These are phyloP conservation scores for Pachycephala philippinensis DNA, from an alignment of 2,113 vertebrate genomes.

Conservation along the genomic window DNA sequence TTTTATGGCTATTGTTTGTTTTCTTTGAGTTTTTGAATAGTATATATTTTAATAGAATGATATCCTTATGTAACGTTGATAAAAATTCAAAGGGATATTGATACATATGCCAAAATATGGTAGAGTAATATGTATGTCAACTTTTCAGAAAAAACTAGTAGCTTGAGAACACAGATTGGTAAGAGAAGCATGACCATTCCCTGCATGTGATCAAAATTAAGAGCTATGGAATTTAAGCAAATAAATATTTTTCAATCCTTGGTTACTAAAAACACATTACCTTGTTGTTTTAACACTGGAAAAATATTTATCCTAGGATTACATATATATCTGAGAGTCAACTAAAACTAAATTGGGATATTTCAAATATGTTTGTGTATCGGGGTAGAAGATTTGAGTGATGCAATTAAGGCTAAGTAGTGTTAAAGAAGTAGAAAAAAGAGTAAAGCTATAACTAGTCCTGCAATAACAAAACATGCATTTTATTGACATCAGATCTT, in stretches of 20 bases:
- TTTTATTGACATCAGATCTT: neutral
- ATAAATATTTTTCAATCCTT: neutral
- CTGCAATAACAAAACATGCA: neutral
- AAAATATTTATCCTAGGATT: neutral
- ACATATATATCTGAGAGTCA: neutral
- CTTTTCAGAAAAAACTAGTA: neutral
- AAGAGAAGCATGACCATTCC: neutral
- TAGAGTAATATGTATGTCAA: neutral
- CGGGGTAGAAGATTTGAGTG: neutral
- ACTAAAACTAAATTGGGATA: neutral
- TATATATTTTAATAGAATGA: neutral
- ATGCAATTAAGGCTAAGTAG: neutral
- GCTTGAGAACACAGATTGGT: neutral
- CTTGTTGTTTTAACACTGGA: neutral
- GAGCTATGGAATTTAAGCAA: neutral
- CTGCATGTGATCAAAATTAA: neutral
- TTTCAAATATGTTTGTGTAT: neutral
- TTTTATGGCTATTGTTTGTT: neutral
- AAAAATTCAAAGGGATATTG: neutral
- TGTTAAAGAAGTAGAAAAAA: neutral
- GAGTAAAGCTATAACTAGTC: neutral
- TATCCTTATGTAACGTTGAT: neutral
- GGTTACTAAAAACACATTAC: neutral
- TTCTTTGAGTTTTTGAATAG: neutral
- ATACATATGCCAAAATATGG: neutral